Evolutionary conservation across 1,140 invertebrate species (phyloP).

Genomic region (Lasaia peninsularis): DNA sequence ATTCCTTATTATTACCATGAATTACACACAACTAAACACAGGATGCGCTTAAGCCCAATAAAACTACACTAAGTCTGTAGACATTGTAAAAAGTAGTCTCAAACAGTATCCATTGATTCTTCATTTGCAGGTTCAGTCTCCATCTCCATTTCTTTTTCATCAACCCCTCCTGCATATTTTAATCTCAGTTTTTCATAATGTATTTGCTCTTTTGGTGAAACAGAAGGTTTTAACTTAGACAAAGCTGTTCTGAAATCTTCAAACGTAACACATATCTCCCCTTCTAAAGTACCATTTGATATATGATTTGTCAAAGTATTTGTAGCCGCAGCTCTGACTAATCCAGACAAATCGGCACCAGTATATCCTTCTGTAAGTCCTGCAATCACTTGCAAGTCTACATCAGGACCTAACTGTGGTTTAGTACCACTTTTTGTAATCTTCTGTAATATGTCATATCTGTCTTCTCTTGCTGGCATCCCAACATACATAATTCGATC

Average conservation of each 20-base stretch:
- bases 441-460: slow-evolving; percentile 92
- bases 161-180: slow-evolving; percentile 73
- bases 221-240: slow-evolving; percentile 87
- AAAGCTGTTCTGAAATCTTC: slow-evolving; percentile 81
- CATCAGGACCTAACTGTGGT: slow-evolving; percentile 86
- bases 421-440: slow-evolving; percentile 93
- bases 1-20: slow-evolving; percentile 43
- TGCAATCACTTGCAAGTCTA: slow-evolving; percentile 86
- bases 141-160: slow-evolving; percentile 74
- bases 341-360: slow-evolving; percentile 93
- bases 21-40: slow-evolving; percentile 30
- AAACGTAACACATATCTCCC: slow-evolving; percentile 65
- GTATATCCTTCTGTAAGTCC: slow-evolving; percentile 87
- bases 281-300: slow-evolving; percentile 54
- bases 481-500: slow-evolving; percentile 97
- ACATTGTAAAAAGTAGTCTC: slow-evolving; percentile 22
- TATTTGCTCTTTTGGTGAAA: slow-evolving; percentile 82
- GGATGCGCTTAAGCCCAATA: slow-evolving; percentile 12
- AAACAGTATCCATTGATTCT: slow-evolving; percentile 74
- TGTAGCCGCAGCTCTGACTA: slow-evolving; percentile 86
- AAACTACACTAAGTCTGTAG: slow-evolving; percentile 30
- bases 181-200: slow-evolving; percentile 80
- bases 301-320: slow-evolving; percentile 82
- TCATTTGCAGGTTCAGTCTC: slow-evolving; percentile 66
- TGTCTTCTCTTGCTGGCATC: slow-evolving; percentile 87